A percentile compares a stretch with the other conserved stretches of the same genome.
phyloP scores from a whole-genome alignment of 1,140 invertebrate species.

The Caerostris darwini region DNA sequence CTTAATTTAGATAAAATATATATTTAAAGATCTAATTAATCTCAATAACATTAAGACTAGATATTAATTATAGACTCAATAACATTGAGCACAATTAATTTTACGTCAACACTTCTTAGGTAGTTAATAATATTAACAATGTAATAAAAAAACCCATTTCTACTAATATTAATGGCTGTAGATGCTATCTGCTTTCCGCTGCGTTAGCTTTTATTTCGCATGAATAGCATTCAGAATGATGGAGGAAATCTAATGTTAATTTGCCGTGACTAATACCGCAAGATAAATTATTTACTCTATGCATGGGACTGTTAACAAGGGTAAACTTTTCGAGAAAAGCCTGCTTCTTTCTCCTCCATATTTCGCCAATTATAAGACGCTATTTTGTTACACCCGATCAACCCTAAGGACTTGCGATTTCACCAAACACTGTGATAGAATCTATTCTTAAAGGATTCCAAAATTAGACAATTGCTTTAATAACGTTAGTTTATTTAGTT shows the following conservation, averaged over 20 bases:
- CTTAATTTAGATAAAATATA: too few relatives aligned
- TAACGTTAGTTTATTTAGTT: too few relatives aligned
- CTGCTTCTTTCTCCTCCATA: neutral
- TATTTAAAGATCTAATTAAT: too few relatives aligned
- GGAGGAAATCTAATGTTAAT: neutral
- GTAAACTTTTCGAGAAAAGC: neutral
- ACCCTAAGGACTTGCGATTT: too few relatives aligned
- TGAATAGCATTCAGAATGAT: neutral
- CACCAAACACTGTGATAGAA: too few relatives aligned
- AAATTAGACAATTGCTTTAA: too few relatives aligned
- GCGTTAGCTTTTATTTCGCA: neutral
- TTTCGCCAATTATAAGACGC: too few relatives aligned
- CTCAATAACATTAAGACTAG: too few relatives aligned
- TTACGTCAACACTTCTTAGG: neutral
- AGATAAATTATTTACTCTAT: conserved; percentile 8
- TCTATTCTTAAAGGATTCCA: too few relatives aligned
- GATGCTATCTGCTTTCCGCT: neutral
- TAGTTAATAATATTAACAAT: neutral
- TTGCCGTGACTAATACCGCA: neutral
- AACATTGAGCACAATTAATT: neutral
- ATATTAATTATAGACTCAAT: too few relatives aligned
- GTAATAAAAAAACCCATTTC: neutral
- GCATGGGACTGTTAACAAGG: neutral
- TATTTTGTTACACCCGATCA: too few relatives aligned
- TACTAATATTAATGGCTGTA: neutral